These are phyloP conservation scores for Eubasilissa regina DNA, from an alignment of 1,140 invertebrate genomes.

Conservation along the genomic window DNA sequence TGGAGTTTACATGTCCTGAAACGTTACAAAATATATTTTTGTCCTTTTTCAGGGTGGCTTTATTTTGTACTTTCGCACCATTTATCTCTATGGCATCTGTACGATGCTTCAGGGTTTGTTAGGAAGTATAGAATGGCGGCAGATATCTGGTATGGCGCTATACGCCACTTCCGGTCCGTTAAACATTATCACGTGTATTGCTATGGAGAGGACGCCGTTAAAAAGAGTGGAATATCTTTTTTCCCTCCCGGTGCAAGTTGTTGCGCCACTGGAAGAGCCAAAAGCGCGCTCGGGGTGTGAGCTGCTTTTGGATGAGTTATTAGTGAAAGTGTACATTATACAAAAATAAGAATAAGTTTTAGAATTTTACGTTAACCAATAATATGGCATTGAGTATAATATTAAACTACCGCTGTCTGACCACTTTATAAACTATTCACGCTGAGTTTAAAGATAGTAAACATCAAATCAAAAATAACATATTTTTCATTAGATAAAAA, in stretches of 20 bases:
- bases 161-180: slow-evolving; percentile 57
- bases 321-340: slow-evolving; percentile 26
- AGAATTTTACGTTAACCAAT: no score
- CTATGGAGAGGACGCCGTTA: slow-evolving; percentile 49
- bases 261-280: slow-evolving; percentile 29
- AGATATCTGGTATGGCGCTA: slow-evolving; percentile 49
- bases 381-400: no score
- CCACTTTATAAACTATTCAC: no score
- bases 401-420: no score
- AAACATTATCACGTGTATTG: slow-evolving; percentile 57
- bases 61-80: slow-evolving; percentile 17
- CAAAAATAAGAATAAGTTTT: no score
- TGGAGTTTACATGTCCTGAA: background rate
- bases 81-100: slow-evolving; percentile 36
- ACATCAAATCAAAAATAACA: no score
- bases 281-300: slow-evolving; percentile 29
- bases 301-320: slow-evolving; percentile 33
- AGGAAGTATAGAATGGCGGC: slow-evolving; percentile 36
- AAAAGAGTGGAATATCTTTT: slow-evolving; percentile 47
- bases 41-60: background rate
- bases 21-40: background rate
- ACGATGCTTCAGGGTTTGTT: slow-evolving; percentile 30
- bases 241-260: slow-evolving; percentile 33
- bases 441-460: no score
- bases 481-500: no score